Base-by-base conservation (phyloP, 2,113 vertebrate genomes). In the Sceloporus tristichus region DNA sequence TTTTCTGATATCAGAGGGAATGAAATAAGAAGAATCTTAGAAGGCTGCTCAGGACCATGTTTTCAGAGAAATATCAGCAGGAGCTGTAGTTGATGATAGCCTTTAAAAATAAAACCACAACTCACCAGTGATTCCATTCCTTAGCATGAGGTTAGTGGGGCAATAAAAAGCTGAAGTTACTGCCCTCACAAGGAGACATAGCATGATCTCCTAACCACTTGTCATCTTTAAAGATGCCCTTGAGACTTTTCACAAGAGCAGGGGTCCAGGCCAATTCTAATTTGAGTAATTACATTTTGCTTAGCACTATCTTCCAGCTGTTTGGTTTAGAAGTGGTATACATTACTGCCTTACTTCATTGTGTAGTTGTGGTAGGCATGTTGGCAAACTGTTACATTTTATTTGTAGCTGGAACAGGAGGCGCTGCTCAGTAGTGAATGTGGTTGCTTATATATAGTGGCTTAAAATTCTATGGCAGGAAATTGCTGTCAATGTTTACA, bases 401-500 rank as follows among this genome's bases (percentile, higher is more conserved):
- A 23, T 80, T 81, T n/a, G 73, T 48, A 83, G 21, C 42, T 75
- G n/a, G 23, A 66, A 29, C 66, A 68, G 40, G 13, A 54, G 25
- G 42, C 8, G 2, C 82, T 66, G 13, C 19, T 29, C 74, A 42
- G 9, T 82, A 82, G 56, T 82, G 79, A 76, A 76, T 82, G 19
- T 14, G 75, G 21, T 16, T n/a, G 85, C 66, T 84, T 70, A 54
- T 87, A 88, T 62, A 59, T 34, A 34, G 56, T 62, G 79, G 38
- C 62, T 93, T 84, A 78, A 25, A 21, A 89, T 16, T 92, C 90
- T 88, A 81, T 34, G 88, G 71, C 85, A 92, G 74, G 91, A 92
- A 92, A 78, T 14, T 76, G 81, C 42, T 81, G 54, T 16, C 77
- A 70, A 89, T 91, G 89, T 83, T 62, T 5, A 89, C 90, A 62